These are phyloP conservation scores for Planococcus citri DNA, from an alignment of 1,140 invertebrate species.

Conservation along the genomic window DNA sequence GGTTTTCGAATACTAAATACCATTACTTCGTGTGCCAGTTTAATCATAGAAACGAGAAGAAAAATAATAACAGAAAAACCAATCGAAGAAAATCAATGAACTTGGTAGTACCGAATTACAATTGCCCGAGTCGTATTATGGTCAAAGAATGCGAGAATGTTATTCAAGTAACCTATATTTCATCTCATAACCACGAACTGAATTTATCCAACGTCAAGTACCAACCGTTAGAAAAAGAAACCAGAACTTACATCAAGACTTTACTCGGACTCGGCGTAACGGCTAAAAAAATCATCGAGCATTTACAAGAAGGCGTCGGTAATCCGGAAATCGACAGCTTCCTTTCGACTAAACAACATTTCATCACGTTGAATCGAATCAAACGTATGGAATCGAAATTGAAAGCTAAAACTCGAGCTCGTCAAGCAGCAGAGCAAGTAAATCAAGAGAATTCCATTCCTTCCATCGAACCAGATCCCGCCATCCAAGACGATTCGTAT, in stretches of 20 bases:
- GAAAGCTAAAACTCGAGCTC: conserved; percentile 7
- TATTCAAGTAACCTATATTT: conserved; percentile 8
- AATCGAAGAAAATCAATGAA: not conserved
- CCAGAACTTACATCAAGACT: not conserved
- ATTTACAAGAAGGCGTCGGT: conserved; percentile 5
- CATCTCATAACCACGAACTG: conserved; percentile 2
- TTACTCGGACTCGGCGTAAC: not conserved
- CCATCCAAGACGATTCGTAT: not conserved
- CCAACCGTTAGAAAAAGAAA: conserved; percentile 10
- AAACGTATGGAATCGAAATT: conserved; percentile 14
- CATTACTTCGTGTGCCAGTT: conserved; percentile 13
- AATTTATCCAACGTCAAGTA: conserved; percentile 13
- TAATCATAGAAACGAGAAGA: conserved; percentile 12
- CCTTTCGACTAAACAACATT: not conserved
- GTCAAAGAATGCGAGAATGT: conserved; percentile 6
- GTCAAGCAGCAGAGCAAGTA: not conserved
- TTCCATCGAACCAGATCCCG: not conserved
- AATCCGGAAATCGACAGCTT: conserved; percentile 15
- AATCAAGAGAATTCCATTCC: not conserved
- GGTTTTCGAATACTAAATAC: conserved; percentile 11
- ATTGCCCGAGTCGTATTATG: conserved; percentile 10
- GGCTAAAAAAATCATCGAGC: not conserved
- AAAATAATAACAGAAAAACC: conserved; percentile 5
- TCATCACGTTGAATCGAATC: not conserved
- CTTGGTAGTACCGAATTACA: conserved; percentile 9